phyloP scores from a whole-genome alignment of 2,113 vertebrate genomes.

The Pelvicachromis taeniatus region DNA sequence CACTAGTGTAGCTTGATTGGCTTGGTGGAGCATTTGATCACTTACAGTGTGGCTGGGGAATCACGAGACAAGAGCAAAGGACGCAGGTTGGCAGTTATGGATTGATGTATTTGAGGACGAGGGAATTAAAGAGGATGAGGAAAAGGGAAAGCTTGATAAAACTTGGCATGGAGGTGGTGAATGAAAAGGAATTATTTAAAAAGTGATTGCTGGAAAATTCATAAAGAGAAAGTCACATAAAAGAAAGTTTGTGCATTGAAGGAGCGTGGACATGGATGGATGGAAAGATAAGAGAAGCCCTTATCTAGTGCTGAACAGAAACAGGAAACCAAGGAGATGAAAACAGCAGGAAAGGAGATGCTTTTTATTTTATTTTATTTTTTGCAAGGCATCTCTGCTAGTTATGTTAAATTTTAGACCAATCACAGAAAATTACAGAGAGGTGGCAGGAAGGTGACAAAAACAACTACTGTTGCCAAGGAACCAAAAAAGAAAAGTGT shows the following conservation, averaged over 20 bases:
- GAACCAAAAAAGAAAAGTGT: neutral
- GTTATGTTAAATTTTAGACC: neutral
- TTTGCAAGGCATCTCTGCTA: neutral
- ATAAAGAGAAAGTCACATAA: neutral
- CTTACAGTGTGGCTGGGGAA: neutral
- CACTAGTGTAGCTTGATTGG: conserved; percentile 8
- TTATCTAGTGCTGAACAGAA: neutral
- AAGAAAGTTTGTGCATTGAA: neutral
- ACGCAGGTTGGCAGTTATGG: neutral
- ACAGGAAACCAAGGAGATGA: neutral
- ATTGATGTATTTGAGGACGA: conserved; percentile 6
- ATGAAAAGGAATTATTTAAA: conserved; percentile 1
- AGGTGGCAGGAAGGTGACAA: neutral
- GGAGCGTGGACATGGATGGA: neutral
- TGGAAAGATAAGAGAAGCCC: neutral
- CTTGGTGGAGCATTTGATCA: conserved; percentile 27
- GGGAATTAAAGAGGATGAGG: conserved; percentile 1
- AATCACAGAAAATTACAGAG: neutral
- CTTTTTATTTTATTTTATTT: neutral
- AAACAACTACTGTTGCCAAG: neutral
- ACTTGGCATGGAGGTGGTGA: neutral
- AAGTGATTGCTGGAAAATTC: neutral
- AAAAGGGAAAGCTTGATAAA: neutral
- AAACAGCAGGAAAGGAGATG: neutral
- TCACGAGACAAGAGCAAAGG: neutral